These are phyloP conservation scores for Thamnophis sirtalis DNA, from an alignment of 2,113 vertebrate genomes.

Conservation along the genomic window DNA sequence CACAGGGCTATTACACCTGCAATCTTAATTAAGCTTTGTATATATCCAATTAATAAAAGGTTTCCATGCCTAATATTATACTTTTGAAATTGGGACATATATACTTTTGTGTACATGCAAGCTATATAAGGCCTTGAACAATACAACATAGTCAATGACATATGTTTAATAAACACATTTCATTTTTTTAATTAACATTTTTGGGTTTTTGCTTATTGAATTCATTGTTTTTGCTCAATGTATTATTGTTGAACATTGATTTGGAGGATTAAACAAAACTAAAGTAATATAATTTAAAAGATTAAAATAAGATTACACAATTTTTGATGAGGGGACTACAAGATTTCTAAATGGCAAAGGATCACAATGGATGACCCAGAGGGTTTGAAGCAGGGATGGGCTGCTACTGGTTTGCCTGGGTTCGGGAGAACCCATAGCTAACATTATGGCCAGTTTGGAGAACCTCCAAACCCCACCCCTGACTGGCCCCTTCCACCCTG, in stretches of 20 bases:
- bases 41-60: background rate
- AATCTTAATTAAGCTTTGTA: background rate
- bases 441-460: too few relatives aligned
- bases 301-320: background rate
- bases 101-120: background rate
- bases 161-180: background rate
- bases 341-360: background rate
- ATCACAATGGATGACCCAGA: background rate
- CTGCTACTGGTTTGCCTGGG: too few relatives aligned
- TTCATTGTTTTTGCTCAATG: background rate
- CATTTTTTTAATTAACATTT: background rate
- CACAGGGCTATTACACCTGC: background rate
- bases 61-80: background rate
- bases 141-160: background rate
- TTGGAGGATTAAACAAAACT: background rate
- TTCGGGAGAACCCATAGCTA: too few relatives aligned
- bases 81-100: background rate
- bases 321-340: background rate
- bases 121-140: background rate
- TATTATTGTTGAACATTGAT: background rate
- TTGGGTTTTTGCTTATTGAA: background rate
- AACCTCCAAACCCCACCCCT: too few relatives aligned
- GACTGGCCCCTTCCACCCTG: too few relatives aligned
- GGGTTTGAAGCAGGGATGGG: background rate
- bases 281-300: background rate